Conservation (phyloP, 2,113 vertebrate species). For the Dunckerocampus dactyliophorus region DNA sequence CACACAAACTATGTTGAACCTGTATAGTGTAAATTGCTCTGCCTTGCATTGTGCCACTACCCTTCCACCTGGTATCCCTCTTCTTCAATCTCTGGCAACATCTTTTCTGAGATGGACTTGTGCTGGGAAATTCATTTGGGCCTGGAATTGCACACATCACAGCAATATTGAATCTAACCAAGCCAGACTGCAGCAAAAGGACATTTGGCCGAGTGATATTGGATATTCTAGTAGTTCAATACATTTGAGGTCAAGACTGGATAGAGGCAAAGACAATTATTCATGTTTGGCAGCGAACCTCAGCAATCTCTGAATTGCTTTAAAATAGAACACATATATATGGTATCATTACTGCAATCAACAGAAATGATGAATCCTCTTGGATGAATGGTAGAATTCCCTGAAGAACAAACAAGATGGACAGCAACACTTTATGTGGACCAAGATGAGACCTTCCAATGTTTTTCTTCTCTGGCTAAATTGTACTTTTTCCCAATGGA, state of each 20-base stretch:
- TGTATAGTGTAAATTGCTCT: conserved; percentile 57
- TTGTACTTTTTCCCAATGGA: conserved; percentile 15
- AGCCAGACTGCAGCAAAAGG: conserved; percentile 68
- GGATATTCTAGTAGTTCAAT: conserved; percentile 73
- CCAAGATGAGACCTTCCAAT: conserved; percentile 16
- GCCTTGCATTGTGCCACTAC: conserved; percentile 51
- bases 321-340: conserved; percentile 54
- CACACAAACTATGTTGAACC: conserved; percentile 55
- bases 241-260: conserved; percentile 46
- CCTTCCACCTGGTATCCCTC: conserved; percentile 61
- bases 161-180: conserved; percentile 70
- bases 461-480: conserved; percentile 21
- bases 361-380: conserved; percentile 20
- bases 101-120: conserved; percentile 63
- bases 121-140: conserved; percentile 62
- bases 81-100: conserved; percentile 70
- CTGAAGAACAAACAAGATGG: conserved; percentile 23
- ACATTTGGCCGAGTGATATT: conserved; percentile 69
- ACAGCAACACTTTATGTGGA: conserved; percentile 13
- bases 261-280: conserved; percentile 62
- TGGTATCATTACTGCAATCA: conserved; percentile 35
- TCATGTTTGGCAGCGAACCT: conserved; percentile 56
- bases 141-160: conserved; percentile 71
- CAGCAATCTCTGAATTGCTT: conserved; percentile 38
- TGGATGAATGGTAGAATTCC: conserved; percentile 5